Base-by-base conservation (phyloP, 2,113 vertebrate genomes). In the Conger conger region DNA sequence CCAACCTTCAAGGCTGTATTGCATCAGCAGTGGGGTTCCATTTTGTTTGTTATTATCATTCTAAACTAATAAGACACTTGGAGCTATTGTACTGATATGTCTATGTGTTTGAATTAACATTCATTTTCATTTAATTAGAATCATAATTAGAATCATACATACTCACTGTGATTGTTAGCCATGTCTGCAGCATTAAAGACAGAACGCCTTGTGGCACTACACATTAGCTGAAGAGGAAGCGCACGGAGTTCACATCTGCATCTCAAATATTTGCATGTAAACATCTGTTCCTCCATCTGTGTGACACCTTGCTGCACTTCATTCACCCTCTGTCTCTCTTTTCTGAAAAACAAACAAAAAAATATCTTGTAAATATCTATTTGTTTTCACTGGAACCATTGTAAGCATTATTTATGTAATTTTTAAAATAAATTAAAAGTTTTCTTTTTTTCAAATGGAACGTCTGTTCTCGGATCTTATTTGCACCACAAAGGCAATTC, bases 321-420 rank as follows among this genome's bases (percentile, higher is more conserved):
- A 76, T 45, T 73, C 68, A 73, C 11, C 23, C 20, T 73, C 84
- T 50, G n/a, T 54, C 40, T 63, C 35, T 79, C 11, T 79, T 63
- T 23, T 33, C 36, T 38, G 3, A 82, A 53, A 23, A 76, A 35
- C 78, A 53, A 23, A 76, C 79, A 60, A 37, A 76, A 60, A 73
- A 78, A 13, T 57, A 68, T 42, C 68, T 76, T 87, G 57, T 82
- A 79, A 73, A 73, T 73, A 73, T 33, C 68, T 73, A 73, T 73
- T 73, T 73, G 68, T 87, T 77, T 84, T 45, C 68, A 18, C 82
- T 82, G 76, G 76, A 85, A 80, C 36, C 83, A 77, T 35, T 87
- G 86, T 87, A 81, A 83, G 37, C 35, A 53, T 85, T 87, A 87
- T 87, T 87, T 87, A 87, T 87, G 76, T 85, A 79, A 84, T 79